A percentile compares a stretch with the other conserved stretches of the same genome.
Evolutionary conservation across 2,888 invertebrate genomes (phyloP).

Genomic region (Meiosimyza decipiens): DNA sequence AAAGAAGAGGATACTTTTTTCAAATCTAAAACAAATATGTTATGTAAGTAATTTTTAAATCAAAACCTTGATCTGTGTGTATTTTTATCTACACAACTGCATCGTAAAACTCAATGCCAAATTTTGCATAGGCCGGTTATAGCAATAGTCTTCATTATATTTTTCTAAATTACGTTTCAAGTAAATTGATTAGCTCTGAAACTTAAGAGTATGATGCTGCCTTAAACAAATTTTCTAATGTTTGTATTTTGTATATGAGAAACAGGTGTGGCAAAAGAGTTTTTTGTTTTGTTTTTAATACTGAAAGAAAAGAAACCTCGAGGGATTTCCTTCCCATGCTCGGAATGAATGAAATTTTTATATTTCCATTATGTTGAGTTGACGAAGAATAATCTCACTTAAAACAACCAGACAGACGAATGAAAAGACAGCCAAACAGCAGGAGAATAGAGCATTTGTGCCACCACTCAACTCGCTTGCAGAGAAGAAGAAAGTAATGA

Average conservation of each 20-base stretch:
- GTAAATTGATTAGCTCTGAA: no score
- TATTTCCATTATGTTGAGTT: slow-evolving; percentile 19
- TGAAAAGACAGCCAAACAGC: background rate
- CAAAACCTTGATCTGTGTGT: no score
- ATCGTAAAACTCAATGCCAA: no score
- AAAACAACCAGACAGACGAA: background rate
- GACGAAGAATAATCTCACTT: no score
- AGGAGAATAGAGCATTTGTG: background rate
- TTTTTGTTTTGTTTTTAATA: background rate
- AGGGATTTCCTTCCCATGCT: background rate
- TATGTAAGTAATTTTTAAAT: no score
- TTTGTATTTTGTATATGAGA: background rate
- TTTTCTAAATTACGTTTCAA: no score
- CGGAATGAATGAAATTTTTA: slow-evolving; percentile 6
- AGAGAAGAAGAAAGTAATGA: slow-evolving; percentile 16
- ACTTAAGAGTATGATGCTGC: no score
- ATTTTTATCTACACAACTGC: no score
- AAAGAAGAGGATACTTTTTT: no score
- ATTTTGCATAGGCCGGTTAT: no score
- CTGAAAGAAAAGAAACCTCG: background rate
- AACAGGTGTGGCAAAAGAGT: background rate
- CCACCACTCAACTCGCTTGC: background rate
- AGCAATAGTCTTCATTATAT: no score
- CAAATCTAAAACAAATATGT: no score
- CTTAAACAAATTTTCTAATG: background rate